Conservation (phyloP, 2,888 invertebrate genomes). For the Arenicola marina region DNA sequence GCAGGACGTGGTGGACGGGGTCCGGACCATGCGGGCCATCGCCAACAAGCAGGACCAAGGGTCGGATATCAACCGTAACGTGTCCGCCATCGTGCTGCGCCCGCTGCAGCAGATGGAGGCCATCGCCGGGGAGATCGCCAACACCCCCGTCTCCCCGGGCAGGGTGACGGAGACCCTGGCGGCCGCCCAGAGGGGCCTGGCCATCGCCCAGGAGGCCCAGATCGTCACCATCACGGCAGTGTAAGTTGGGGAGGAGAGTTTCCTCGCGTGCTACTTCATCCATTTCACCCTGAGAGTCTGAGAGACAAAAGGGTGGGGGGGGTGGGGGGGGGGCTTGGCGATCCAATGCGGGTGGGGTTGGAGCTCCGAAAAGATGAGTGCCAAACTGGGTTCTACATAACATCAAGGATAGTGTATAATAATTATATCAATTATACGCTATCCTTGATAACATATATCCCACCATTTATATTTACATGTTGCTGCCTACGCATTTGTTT, state of each 20-base stretch:
- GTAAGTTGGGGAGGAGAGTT: background rate
- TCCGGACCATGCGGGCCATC: background rate
- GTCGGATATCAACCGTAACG: background rate
- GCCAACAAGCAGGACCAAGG: background rate
- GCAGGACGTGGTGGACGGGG: background rate
- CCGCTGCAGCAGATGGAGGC: background rate
- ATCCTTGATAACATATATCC: too few relatives aligned
- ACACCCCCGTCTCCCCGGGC: background rate
- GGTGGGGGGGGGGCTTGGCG: too few relatives aligned
- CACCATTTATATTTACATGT: constrained; percentile 1
- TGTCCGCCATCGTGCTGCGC: background rate
- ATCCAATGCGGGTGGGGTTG: too few relatives aligned
- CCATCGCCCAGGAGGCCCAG: background rate
- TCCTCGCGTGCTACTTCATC: too few relatives aligned
- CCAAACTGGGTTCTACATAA: too few relatives aligned
- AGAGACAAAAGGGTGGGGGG: too few relatives aligned
- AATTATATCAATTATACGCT: too few relatives aligned
- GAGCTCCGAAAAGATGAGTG: too few relatives aligned
- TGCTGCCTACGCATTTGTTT: background rate
- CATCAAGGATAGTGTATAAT: too few relatives aligned
- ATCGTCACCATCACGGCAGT: background rate
- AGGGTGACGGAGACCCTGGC: background rate
- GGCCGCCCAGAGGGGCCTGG: background rate
- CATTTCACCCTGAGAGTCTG: too few relatives aligned
- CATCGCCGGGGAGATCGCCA: background rate